Percentiles rank a stretch among this genome's conserved stretches.
Evolutionary conservation across 1,140 invertebrate species (phyloP).

Genomic region (Apis dorsata): DNA sequence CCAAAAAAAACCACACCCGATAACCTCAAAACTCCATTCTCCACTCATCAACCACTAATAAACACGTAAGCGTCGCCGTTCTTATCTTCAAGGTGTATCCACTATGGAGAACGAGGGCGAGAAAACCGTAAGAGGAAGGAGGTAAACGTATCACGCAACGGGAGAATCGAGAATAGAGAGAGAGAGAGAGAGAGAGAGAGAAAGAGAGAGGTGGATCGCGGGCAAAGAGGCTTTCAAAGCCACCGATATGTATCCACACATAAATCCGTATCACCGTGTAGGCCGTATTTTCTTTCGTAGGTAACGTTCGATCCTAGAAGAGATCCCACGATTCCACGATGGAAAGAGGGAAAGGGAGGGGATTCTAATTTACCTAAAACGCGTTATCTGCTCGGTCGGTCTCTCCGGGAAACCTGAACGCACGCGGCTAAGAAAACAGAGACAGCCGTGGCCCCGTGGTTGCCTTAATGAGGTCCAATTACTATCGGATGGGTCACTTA

Average conservation of each 20-base stretch:
- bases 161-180: conserved; percentile 1
- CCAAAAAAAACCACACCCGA: neutral
- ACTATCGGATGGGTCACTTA: conserved; percentile 74
- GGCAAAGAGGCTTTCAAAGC: conserved; percentile 23
- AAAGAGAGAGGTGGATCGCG: conserved; percentile 2
- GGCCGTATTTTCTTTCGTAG: conserved; percentile 26
- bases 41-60: conserved; percentile 2
- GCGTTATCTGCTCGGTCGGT: conserved; percentile 60
- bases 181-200: neutral
- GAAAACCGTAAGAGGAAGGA: neutral
- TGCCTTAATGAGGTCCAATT: conserved; percentile 75
- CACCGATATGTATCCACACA: conserved; percentile 25
- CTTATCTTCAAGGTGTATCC: conserved; percentile 13
- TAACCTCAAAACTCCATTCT: neutral
- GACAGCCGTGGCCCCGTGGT: conserved; percentile 63
- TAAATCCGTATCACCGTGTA: conserved; percentile 31
- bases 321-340: neutral
- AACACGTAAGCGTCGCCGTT: conserved; percentile 14
- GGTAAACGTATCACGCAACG: neutral
- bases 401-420: conserved; percentile 44
- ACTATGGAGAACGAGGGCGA: conserved; percentile 2
- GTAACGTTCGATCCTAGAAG: conserved; percentile 23
- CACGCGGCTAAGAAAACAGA: conserved; percentile 43
- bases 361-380: conserved; percentile 68
- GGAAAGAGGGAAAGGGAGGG: neutral